Conservation (phyloP, 2,888 invertebrate genomes). For the Nemurella pictetii region DNA sequence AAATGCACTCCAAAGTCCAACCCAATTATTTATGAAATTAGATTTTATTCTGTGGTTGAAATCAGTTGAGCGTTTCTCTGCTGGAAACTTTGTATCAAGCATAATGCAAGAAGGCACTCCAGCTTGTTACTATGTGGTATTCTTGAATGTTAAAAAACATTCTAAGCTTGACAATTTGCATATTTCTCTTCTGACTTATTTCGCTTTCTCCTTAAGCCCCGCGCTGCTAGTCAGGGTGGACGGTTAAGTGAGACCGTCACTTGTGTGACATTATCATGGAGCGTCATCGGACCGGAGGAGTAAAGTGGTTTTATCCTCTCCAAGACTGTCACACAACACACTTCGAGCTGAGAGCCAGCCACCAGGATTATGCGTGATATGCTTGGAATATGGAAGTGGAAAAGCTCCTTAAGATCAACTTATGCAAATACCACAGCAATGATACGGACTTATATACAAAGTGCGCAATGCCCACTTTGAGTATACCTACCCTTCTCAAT, state of each 20-base stretch:
- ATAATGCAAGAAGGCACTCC: not conserved
- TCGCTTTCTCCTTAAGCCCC: not conserved
- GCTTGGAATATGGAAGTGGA: not conserved
- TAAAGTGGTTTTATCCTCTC: not conserved
- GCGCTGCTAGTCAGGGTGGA: not conserved
- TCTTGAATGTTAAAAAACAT: not conserved
- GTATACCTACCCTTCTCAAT: not conserved
- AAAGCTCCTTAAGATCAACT: not conserved
- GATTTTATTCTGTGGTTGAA: too few species aligned
- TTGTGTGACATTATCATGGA: not conserved
- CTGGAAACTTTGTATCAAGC: not conserved
- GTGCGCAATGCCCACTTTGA: not conserved
- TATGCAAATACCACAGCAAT: not conserved
- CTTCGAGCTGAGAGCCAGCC: not conserved
- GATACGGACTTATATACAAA: not conserved
- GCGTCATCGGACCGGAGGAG: not conserved
- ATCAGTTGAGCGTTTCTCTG: too few species aligned
- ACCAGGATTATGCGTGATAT: not conserved
- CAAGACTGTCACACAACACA: not conserved
- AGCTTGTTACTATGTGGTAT: not conserved
- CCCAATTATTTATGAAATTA: too few species aligned
- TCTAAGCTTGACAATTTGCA: not conserved
- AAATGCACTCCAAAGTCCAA: too few species aligned
- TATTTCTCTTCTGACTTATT: not conserved
- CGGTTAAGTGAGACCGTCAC: not conserved